Percentiles rank a stretch among this genome's conserved stretches.
These are phyloP conservation scores for Steinernema feltiae DNA, from an alignment of 1,140 invertebrate species.

Conservation along the genomic window DNA sequence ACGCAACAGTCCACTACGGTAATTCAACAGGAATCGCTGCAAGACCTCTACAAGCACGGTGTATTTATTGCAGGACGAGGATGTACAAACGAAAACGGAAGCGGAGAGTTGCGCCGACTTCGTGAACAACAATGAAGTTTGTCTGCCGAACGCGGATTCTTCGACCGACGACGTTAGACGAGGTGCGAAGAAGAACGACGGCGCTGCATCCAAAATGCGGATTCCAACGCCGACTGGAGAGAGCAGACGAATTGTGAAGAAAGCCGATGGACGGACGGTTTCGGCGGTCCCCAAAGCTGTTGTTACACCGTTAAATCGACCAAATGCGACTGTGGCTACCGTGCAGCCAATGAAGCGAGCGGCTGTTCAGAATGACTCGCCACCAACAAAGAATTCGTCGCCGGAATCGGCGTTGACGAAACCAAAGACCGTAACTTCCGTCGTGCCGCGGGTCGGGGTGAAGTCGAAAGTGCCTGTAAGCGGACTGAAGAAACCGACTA, in stretches of 20 bases:
- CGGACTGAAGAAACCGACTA: slow-evolving; percentile 1
- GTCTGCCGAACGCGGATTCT: not conserved
- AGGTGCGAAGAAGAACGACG: not conserved
- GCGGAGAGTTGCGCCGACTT: not conserved
- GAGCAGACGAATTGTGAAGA: not conserved
- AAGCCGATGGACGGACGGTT: not conserved
- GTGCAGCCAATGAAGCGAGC: not conserved
- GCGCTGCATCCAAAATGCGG: not conserved
- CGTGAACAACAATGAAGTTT: not conserved
- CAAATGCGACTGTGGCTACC: not conserved
- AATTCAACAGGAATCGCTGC: not conserved
- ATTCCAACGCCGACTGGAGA: not conserved
- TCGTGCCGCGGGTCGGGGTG: not conserved
- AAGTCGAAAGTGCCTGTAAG: not conserved
- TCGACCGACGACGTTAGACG: not conserved
- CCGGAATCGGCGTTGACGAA: not conserved
- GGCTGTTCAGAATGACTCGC: not conserved
- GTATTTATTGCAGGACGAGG: not conserved
- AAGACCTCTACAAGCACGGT: not conserved
- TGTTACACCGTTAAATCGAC: not conserved
- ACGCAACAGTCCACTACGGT: not conserved
- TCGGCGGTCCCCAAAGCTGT: not conserved
- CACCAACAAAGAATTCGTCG: not conserved
- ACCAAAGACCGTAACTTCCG: not conserved
- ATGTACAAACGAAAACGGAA: not conserved